phyloP scores from a whole-genome alignment of 2,113 vertebrate species.

The Hystrix brachyura region DNA sequence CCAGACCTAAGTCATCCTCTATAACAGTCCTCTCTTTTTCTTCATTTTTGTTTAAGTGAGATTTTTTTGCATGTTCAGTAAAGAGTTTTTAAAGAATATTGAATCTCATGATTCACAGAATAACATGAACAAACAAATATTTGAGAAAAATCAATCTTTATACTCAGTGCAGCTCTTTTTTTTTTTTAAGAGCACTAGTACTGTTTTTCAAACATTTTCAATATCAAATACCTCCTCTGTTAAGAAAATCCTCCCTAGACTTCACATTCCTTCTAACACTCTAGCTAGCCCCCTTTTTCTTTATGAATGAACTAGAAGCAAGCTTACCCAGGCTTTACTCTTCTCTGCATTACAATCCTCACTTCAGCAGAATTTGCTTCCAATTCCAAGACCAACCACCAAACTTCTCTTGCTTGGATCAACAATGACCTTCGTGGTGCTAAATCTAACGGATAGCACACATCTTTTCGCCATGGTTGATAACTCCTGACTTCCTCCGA shows the following conservation, averaged over 20 bases:
- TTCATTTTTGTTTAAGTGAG: not conserved
- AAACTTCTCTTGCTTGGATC: conserved; percentile 1
- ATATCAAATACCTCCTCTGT: not conserved
- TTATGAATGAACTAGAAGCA: not conserved
- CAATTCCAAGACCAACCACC: not conserved
- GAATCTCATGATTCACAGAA: not conserved
- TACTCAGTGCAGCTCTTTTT: not conserved
- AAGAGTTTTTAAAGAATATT: conserved; percentile 43
- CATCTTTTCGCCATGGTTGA: not conserved
- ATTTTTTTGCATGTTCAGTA: not conserved
- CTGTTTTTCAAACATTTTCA: conserved; percentile 16
- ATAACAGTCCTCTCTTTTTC: not conserved
- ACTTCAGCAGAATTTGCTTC: not conserved
- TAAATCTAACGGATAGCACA: not conserved
- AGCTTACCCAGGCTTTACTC: not conserved
- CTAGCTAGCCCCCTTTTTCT: not conserved
- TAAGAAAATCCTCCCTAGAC: not conserved
- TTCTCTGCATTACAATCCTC: not conserved
- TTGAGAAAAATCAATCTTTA: conserved; percentile 11
- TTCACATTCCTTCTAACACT: not conserved
- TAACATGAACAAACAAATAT: conserved; percentile 6
- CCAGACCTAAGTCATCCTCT: not conserved
- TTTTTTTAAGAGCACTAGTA: not conserved
- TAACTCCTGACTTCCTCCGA: not conserved
- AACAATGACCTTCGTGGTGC: not conserved